These are phyloP conservation scores for Leptopterna dolabrata DNA, from an alignment of 2,888 invertebrate species.

Conservation along the genomic window DNA sequence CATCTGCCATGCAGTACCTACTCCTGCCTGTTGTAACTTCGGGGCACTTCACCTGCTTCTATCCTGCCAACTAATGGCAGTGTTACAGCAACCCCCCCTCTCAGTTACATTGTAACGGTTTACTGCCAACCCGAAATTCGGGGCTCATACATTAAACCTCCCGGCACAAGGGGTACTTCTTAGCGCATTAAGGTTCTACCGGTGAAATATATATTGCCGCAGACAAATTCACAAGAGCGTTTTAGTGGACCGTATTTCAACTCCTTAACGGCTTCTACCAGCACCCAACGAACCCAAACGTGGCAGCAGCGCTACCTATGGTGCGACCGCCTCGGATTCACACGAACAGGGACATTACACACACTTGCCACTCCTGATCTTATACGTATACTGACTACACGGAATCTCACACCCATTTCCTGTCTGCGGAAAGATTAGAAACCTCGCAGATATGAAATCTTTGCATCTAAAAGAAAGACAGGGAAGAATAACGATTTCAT, in stretches of 20 bases:
- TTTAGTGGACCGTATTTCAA: slow-evolving; percentile 6
- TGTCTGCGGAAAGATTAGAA: too few relatives aligned
- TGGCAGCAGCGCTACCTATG: not conserved
- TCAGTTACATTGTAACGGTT: not conserved
- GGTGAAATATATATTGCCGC: slow-evolving; percentile 7
- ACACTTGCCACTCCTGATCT: not conserved
- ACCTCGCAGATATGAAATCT: too few relatives aligned
- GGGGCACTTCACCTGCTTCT: not conserved
- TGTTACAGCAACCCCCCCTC: not conserved
- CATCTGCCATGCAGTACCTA: not conserved
- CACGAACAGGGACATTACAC: not conserved
- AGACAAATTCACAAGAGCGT: slow-evolving; percentile 7
- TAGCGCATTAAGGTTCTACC: not conserved
- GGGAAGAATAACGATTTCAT: too few relatives aligned
- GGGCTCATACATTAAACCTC: not conserved
- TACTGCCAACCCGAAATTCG: not conserved
- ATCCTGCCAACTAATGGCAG: not conserved
- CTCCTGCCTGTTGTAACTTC: not conserved
- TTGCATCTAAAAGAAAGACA: too few relatives aligned
- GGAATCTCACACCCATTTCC: too few relatives aligned
- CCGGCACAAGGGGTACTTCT: not conserved
- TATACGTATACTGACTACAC: too few relatives aligned
- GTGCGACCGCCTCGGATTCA: not conserved
- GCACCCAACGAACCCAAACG: not conserved
- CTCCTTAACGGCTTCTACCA: not conserved